A percentile compares a stretch with the other conserved stretches of the same genome.
Conservation (phyloP, 1,140 invertebrate genomes). For the Oncopeltus fasciatus region DNA sequence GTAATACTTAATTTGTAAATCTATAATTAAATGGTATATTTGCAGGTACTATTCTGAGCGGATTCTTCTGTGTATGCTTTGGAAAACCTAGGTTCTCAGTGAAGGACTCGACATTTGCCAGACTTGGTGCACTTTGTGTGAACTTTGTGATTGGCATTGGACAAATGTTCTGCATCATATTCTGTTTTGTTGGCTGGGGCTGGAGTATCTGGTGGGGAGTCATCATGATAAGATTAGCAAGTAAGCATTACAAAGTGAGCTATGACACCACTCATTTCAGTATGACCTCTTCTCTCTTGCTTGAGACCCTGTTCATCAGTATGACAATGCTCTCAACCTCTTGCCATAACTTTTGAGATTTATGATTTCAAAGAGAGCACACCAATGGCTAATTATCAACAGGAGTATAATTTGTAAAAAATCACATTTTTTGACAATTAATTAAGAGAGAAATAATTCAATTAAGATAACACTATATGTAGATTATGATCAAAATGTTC, state of each 20-base stretch:
- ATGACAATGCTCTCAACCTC: background rate
- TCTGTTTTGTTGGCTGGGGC: conserved; percentile 90
- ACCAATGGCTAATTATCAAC: background rate
- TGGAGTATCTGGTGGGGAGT: conserved; percentile 95
- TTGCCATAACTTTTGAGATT: background rate
- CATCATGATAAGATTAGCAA: conserved; percentile 65
- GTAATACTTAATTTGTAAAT: background rate
- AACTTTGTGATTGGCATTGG: conserved; percentile 70
- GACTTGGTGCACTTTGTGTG: conserved; percentile 63
- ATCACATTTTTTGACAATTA: background rate
- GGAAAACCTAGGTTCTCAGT: conserved; percentile 73
- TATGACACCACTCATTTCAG: too few relatives aligned
- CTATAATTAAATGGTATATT: background rate
- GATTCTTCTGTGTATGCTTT: conserved; percentile 71
- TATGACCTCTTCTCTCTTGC: too few relatives aligned
- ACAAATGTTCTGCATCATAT: conserved; percentile 84
- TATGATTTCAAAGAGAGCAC: background rate
- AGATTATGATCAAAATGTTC: too few relatives aligned
- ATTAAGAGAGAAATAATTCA: too few relatives aligned
- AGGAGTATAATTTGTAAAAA: background rate
- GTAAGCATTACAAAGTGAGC: conserved; percentile 45
- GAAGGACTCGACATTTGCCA: conserved; percentile 48
- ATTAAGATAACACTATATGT: too few relatives aligned
- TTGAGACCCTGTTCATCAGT: too few relatives aligned
- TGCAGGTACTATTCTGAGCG: conserved; percentile 73